Percentiles rank a stretch among this genome's conserved stretches.
Conservation (phyloP, 1,140 invertebrate genomes). For the Drosophila baimaii region DNA sequence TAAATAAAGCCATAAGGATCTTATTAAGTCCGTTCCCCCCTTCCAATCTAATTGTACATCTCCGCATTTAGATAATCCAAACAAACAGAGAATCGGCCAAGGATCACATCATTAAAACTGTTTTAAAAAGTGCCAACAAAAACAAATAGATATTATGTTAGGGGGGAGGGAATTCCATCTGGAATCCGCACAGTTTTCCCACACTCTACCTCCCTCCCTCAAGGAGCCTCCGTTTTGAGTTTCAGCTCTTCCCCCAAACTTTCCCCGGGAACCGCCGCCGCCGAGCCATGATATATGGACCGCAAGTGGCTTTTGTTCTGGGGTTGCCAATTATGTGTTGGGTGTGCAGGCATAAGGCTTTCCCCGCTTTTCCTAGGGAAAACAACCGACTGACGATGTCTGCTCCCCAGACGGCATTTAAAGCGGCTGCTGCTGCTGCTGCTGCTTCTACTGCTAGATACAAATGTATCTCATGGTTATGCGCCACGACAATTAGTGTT, state of each 20-base stretch:
- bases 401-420: constrained; percentile 46
- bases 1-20: constrained; percentile 13
- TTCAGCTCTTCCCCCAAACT: background rate
- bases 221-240: background rate
- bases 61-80: constrained; percentile 9
- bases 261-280: too few species aligned
- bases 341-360: constrained; percentile 1
- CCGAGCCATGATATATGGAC: constrained; percentile 44
- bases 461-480: constrained; percentile 43
- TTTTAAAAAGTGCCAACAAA: constrained; percentile 40
- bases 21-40: background rate
- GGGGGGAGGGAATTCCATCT: constrained; percentile 20
- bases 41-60: constrained; percentile 7
- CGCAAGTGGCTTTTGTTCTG: constrained; percentile 46
- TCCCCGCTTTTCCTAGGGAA: background rate
- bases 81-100: constrained; percentile 12
- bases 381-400: constrained; percentile 4
- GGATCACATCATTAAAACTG: constrained; percentile 35
- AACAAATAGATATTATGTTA: constrained; percentile 36
- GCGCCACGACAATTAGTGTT: constrained; percentile 41
- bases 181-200: constrained; percentile 15
- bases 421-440: constrained; percentile 14
- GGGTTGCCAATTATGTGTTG: constrained; percentile 43
- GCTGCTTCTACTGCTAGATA: constrained; percentile 5
- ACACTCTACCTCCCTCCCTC: constrained; percentile 1